Evolutionary conservation across 2,797 vertebrate species (phyloP).

Genomic region (Typhlichthys eigenmanni): DNA sequence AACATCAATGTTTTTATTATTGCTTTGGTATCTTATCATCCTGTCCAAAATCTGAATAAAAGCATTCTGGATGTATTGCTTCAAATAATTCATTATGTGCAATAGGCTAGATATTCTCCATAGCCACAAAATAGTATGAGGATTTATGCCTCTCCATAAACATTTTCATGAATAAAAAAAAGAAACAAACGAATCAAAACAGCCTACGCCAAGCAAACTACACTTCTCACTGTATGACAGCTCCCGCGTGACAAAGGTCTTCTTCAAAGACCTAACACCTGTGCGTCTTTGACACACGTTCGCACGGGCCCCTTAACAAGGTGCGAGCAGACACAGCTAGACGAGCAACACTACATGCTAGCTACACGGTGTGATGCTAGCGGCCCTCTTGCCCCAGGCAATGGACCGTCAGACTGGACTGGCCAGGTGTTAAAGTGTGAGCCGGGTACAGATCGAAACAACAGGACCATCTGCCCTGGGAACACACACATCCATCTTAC

Average conservation of each 20-base stretch:
- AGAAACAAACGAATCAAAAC: neutral
- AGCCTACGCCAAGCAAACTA: neutral
- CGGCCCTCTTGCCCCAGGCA: slow-evolving; percentile 62
- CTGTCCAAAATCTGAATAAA: no score
- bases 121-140: neutral
- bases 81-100: no score
- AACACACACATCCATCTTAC: slow-evolving; percentile 77
- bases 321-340: slow-evolving; percentile 48
- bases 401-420: slow-evolving; percentile 69
- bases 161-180: neutral
- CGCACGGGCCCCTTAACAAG: slow-evolving; percentile 36
- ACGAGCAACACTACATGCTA: slow-evolving; percentile 55
- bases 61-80: no score
- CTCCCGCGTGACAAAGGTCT: neutral
- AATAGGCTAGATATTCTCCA: neutral
- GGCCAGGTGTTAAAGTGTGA: slow-evolving; percentile 70
- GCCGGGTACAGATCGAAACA: slow-evolving; percentile 69
- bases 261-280: slow-evolving; percentile 24
- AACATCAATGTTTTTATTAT: neutral
- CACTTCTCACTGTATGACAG: neutral
- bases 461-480: slow-evolving; percentile 75
- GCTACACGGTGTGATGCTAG: slow-evolving; percentile 40
- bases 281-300: slow-evolving; percentile 44
- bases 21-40: no score
- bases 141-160: no score